Evolutionary conservation across 2,888 invertebrate species (phyloP), one percentile per base, ranked within the genome.

Genomic region (Melanophora roralis): DNA sequence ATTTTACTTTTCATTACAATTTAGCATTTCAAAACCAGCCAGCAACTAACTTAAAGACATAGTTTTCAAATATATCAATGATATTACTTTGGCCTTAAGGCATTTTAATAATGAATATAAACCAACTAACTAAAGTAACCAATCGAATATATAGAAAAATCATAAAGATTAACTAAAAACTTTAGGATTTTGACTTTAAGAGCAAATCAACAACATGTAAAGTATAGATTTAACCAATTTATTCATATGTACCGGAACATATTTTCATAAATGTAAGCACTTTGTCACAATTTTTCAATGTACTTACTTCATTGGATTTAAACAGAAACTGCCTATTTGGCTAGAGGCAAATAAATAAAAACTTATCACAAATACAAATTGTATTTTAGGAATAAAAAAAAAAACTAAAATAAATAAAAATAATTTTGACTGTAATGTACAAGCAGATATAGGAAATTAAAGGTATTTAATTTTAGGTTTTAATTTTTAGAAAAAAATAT

Each of bases 281-380:
- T 80, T 75, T 80, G 76, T 76, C 79, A 80, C 72, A 80, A 80
- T 75, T 76, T 80, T 80, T 80, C 75, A 80, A 45, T 72, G 75
- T 72, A 80, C 47, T 43, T 60, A 27, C 23, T 53, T 45, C 32
- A 16, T 23, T 60, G 45, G 47, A 55, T 67, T 72, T 67, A 67
- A 65, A 45, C 75, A 75, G 53, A 59, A 75, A 79, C 59, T 65
- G 65, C 79, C 74, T 65, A 51, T 47, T 60, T 75, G 65, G 74
- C 69, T 69, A 19, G 65, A 59, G 71, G 79, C 75, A 34, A 34
- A 69, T n/a, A 9, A 36, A 16, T 1, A 23, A n/a, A 62, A 47
- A 68, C 36, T 47, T 60, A 53, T 43, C 68, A 32, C 40, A 68
- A 68, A 74, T 65, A 65, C 51, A 69, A 74, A 74, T 53, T 51